Base-by-base conservation (phyloP, 2,888 invertebrate genomes). In the Coecobrya sp. region DNA sequence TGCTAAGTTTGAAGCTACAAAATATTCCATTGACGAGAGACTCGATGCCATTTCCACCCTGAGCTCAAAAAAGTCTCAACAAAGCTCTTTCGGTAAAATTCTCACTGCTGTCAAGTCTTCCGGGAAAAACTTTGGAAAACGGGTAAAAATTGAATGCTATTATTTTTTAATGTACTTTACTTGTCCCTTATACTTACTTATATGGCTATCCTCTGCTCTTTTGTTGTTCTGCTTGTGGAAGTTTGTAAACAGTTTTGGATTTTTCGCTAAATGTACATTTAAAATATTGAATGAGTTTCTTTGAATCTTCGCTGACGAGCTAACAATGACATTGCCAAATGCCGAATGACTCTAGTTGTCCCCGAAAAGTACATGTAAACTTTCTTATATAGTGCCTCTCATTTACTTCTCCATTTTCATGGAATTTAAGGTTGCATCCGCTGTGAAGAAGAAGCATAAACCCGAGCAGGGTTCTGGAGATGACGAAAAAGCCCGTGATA, bases 101-200 rank as follows among this genome's bases (percentile, higher is more conserved):
- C 55, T 93, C 27, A 89, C 52, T 55, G 89, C 92, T 84, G 86
- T 93, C 30, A 93, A 92, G 59, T 92, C 55, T 70, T 92, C 93
- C 16, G 93, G 93, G n/a, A 81, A 25, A 30, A 93, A 86, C 36
- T 92, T 86, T 55, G 89, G 70, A 27, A 89, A 93, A 62, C 55
- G 89, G 89, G 89, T 91, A 86, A n/a, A 22, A 16, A 82, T 55
- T 81, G 88, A 68, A 65, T 13, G 36, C 25, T 73, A 42, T 27
- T 68, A 70, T 27, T 79, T 45, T 81, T 81, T 16, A 68, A 52
- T 81, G 42, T 68, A 36, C 52, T 27, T 59, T n/a, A 22, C n/a
- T 49, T 59, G 7, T 87, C 49, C 49, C 13, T 49, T 49, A 49
- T 49, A 7, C 49, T 10, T 7, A 49, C 11, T 49, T 49, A 1